Evolutionary conservation across 2,888 invertebrate genomes (phyloP).

Genomic region (Orthosia incerta): DNA sequence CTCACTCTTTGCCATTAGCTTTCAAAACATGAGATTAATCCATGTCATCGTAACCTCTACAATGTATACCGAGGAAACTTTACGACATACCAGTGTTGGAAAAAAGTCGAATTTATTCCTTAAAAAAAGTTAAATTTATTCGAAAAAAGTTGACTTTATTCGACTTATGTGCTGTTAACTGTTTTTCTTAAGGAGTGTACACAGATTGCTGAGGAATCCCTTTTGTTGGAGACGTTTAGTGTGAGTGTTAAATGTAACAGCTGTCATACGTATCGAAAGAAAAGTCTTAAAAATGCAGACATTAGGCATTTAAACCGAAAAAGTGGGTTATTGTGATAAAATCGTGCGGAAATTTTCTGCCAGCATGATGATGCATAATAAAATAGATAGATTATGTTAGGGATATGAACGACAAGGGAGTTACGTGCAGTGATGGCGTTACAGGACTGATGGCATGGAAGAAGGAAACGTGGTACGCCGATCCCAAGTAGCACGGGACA

Average conservation of each 20-base stretch:
- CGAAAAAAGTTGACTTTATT: constrained; percentile 52
- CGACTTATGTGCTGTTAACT: constrained; percentile 63
- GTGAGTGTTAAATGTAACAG: constrained; percentile 25
- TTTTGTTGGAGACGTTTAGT: constrained; percentile 27
- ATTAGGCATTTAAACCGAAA: background rate
- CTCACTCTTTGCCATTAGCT: constrained; percentile 72
- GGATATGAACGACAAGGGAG: too few relatives aligned
- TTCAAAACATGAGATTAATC: constrained; percentile 79
- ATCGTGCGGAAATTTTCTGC: background rate
- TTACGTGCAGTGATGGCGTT: too few relatives aligned
- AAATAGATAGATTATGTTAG: too few relatives aligned
- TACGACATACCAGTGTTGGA: constrained; percentile 71
- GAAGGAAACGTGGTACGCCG: too few relatives aligned
- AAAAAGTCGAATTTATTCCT: constrained; percentile 54
- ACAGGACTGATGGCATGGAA: too few relatives aligned
- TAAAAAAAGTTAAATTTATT: constrained; percentile 55
- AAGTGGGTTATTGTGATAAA: background rate
- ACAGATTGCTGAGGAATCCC: constrained; percentile 41
- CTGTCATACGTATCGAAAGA: constrained; percentile 8
- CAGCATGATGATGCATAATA: background rate
- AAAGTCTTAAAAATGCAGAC: background rate
- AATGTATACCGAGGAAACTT: constrained; percentile 71
- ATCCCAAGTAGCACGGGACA: too few relatives aligned
- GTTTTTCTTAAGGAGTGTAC: constrained; percentile 44
- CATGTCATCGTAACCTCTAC: constrained; percentile 71